Evolutionary conservation across 2,888 invertebrate genomes (phyloP).

Genomic region (Suillia variegata): DNA sequence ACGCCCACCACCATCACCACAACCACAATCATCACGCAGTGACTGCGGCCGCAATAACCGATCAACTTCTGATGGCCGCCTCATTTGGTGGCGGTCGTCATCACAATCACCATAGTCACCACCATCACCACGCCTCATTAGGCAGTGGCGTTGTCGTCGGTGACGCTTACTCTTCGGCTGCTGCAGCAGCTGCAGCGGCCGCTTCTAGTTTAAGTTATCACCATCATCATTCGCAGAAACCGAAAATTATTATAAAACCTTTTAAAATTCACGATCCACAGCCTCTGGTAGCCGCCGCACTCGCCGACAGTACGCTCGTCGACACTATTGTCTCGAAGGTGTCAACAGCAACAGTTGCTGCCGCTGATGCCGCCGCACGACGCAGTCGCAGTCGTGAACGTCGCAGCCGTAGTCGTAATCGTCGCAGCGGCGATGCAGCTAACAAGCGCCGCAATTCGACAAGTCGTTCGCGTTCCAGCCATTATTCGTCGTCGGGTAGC

Average conservation of each 20-base stretch:
- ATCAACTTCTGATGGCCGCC: slow-evolving; percentile 39
- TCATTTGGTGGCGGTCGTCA: slow-evolving; percentile 35
- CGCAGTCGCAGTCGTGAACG: slow-evolving; percentile 57
- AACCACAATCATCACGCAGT: slow-evolving; percentile 31
- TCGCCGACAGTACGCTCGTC: slow-evolving; percentile 57
- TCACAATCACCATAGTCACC: slow-evolving; percentile 33
- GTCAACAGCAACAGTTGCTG: slow-evolving; percentile 58
- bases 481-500: slow-evolving; percentile 55
- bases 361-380: slow-evolving; percentile 54
- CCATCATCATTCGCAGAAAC: slow-evolving; percentile 56
- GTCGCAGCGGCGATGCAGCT: too few species aligned
- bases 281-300: slow-evolving; percentile 57
- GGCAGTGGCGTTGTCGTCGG: slow-evolving; percentile 31
- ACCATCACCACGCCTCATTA: slow-evolving; percentile 36
- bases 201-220: slow-evolving; percentile 50
- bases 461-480: slow-evolving; percentile 63
- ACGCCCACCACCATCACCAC: slow-evolving; percentile 26
- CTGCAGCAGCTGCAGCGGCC: slow-evolving; percentile 24
- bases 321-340: slow-evolving; percentile 60
- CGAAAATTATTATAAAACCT: slow-evolving; percentile 61
- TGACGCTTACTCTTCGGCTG: slow-evolving; percentile 11
- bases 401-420: slow-evolving; percentile 41
- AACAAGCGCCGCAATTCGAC: slow-evolving; percentile 54
- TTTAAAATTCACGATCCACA: slow-evolving; percentile 61
- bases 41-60: slow-evolving; percentile 17